phyloP scores from a whole-genome alignment of 2,113 vertebrate species.

The Bambusicola thoracicus region DNA sequence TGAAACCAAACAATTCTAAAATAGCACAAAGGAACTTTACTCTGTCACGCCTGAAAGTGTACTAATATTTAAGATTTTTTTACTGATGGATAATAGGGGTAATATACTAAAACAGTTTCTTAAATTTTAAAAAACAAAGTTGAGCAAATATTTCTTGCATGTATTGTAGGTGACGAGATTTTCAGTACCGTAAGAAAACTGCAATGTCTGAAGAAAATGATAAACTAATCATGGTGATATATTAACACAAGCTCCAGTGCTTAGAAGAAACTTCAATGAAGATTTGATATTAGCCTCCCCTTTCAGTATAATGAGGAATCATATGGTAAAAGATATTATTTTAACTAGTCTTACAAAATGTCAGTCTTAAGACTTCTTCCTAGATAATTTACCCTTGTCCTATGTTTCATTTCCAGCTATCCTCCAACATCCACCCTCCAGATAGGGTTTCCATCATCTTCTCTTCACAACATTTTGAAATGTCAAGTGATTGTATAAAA shows the following conservation, averaged over 20 bases:
- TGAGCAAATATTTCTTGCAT: background rate
- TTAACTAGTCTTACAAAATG: background rate
- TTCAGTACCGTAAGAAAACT: background rate
- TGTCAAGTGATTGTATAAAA: background rate
- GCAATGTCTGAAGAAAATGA: background rate
- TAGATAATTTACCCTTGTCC: background rate
- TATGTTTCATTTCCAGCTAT: background rate
- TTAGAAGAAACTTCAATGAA: background rate
- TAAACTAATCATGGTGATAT: background rate
- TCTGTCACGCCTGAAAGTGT: background rate
- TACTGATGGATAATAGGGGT: background rate
- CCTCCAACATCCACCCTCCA: fast-evolving
- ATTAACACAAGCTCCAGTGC: background rate
- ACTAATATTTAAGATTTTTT: background rate
- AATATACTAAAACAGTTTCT: background rate
- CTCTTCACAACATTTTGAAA: background rate
- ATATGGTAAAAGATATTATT: background rate
- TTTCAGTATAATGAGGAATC: background rate
- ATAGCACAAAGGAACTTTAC: background rate
- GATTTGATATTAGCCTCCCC: background rate
- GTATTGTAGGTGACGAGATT: background rate
- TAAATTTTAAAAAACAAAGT: background rate
- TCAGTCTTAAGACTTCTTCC: background rate
- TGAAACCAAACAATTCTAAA: background rate
- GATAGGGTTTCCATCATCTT: background rate